Evolutionary conservation across 2,113 vertebrate genomes (phyloP), one percentile per base, ranked within the genome.

Genomic region (Ctenodactylus gundi): DNA sequence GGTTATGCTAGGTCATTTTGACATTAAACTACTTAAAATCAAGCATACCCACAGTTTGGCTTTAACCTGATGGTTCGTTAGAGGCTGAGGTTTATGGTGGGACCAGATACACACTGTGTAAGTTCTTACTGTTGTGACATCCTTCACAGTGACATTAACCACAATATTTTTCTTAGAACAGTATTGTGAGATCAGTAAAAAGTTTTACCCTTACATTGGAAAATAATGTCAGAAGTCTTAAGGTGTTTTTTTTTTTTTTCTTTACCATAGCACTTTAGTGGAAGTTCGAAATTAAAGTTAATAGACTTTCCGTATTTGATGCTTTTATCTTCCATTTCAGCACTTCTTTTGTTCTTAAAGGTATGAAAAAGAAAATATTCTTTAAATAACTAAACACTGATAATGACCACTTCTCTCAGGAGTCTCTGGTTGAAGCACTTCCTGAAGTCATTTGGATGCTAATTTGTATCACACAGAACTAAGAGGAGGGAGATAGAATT

Each of bases 241-340:
- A 67, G 3, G 2, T 4, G 9, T 34, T 25, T 60, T 55, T 31
- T 44, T 58, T 10, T 31, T 8, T 8, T 76, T n/a, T n/a, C n/a
- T n/a, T 81, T 82, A 36, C 4, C 53, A n/a, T 60, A 31, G 29
- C 8, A 58, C 65, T 51, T 86, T 51, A 64, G 34, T 83, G 57
- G 23, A 49, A 94, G 23, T 77, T 62, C 57, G 10, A 36, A 83
- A 62, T 77, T 29, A 88, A 92, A 68, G 31, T 78, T 68, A 77
- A 92, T 55, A 90, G 53, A 23, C 53, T 90, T 90, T 57, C 41
- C 34, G 9, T 81, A 86, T 70, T 88, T 82, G 44, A 90, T 85
- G 80, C 49, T 88, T 36, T 77, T 85, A 57, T 86, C 39, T 57
- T 77, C 29, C 68, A 29, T 87, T 82, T 75, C 21, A 89, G 57